Evolutionary conservation across 2,113 vertebrate species (phyloP), one percentile per base, ranked within the genome.

Genomic region (Phalacrocorax carbo): DNA sequence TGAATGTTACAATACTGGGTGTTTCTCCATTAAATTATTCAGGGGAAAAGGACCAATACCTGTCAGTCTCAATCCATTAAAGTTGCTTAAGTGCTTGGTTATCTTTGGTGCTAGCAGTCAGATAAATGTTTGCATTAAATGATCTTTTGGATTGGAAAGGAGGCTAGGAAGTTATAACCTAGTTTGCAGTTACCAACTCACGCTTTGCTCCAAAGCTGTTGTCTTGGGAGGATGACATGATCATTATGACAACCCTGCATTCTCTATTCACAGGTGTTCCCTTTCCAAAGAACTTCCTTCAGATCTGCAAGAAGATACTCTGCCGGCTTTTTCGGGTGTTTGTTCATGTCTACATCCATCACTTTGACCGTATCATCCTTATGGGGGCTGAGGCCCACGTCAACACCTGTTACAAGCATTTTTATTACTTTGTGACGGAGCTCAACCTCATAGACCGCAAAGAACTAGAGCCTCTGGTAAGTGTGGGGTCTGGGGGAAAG

Each of bases 361-460:
- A 99, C 82, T 99, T 99, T 1, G 99, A 99, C 96, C 98, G 98
- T 3, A 98, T 99, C 93, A 98, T 98, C 44, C 93, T 98, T 69
- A 99, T 99, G 98, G 98, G 98, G 2, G 99, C 99, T 2, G 99
- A 99, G 94, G 99, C 98, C 30, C 99, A 99, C 0, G 98, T 99
- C 95, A 99, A 99, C 96, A 99, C 99, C 90, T 99, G 99, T 95
- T 99, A 99, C 98, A 99, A 99, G 92, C 99, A 99, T 96, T 99
- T 99, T 96, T 99, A 99, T 96, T 99, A 98, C 97, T 99, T 99
- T 32, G 98, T 98, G 96, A 99, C 98, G 15, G 99, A 99, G 88
- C 97, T 99, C 90, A 98, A 98, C 95, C 98, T 99, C 95, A 98
- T 99, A 97, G 99, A 99, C 94, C 98, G 98, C 93, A 99, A 98